Evolutionary conservation across 2,888 invertebrate genomes (phyloP).

Genomic region (Altica lythri): DNA sequence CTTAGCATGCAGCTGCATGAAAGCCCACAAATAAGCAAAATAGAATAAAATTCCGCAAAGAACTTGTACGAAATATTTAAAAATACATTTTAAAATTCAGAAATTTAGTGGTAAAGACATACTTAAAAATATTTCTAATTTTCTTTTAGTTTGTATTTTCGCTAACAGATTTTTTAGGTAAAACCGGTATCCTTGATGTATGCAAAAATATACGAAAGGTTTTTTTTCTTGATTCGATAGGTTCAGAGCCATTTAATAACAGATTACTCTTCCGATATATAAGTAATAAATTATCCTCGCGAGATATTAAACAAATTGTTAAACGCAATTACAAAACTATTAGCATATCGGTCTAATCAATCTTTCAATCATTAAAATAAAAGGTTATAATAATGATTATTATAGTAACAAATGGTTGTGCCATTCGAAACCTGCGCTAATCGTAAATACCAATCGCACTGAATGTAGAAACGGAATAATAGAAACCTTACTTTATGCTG

Average conservation of each 20-base stretch:
- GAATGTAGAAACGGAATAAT: slow-evolving; percentile 1
- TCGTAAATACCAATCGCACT: slow-evolving; percentile 13
- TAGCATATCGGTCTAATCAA: slow-evolving; percentile 19
- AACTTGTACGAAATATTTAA: too few relatives aligned
- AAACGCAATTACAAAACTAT: slow-evolving; percentile 14
- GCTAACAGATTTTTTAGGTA: too few relatives aligned
- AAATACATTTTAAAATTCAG: too few relatives aligned
- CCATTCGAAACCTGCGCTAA: slow-evolving; percentile 13
- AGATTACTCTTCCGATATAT: slow-evolving; percentile 8
- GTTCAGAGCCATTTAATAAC: slow-evolving; percentile 6
- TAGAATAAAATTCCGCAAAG: too few relatives aligned
- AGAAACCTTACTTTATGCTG: slow-evolving; percentile 11
- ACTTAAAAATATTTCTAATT: too few relatives aligned
- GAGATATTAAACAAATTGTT: slow-evolving; percentile 20
- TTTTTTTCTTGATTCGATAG: not conserved
- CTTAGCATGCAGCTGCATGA: too few relatives aligned
- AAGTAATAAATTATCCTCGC: slow-evolving; percentile 10
- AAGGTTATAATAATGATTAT: slow-evolving; percentile 17
- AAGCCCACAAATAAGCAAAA: too few relatives aligned
- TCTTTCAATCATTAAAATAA: slow-evolving; percentile 21
- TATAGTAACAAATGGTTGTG: slow-evolving; percentile 15
- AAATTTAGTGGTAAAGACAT: too few relatives aligned
- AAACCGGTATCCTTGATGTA: too few relatives aligned
- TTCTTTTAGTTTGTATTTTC: too few relatives aligned
- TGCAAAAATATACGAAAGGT: slow-evolving; percentile 3